These are phyloP conservation scores for Prunella himalayana DNA, from an alignment of 2,113 vertebrate genomes.

Conservation along the genomic window DNA sequence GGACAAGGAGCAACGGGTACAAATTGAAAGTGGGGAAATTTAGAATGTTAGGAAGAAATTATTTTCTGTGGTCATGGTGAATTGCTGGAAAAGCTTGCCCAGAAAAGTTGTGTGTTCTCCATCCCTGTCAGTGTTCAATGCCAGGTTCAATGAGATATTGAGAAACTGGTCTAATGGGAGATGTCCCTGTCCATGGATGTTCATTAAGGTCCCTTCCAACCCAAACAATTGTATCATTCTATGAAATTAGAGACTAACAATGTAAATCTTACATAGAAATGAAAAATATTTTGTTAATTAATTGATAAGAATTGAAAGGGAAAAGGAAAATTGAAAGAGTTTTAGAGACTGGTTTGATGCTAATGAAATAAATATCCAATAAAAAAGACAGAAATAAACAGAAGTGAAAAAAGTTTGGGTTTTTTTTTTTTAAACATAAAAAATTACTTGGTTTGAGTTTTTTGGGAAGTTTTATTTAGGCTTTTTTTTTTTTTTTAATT, in stretches of 20 bases:
- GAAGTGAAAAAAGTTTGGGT: neutral
- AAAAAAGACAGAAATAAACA: neutral
- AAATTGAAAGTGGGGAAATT: neutral
- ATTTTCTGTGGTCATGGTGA: neutral
- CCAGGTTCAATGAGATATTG: neutral
- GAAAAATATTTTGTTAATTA: neutral
- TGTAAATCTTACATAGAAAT: neutral
- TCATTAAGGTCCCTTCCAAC: neutral
- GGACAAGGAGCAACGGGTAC: neutral
- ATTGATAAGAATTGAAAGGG: neutral
- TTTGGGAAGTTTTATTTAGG: neutral
- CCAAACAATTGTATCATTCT: neutral
- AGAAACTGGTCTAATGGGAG: neutral
- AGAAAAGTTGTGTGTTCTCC: neutral
- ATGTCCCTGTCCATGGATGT: neutral
- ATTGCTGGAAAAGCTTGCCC: rapidly evolving
- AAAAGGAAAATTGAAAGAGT: neutral
- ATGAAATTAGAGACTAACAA: neutral
- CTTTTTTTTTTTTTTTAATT: neutral
- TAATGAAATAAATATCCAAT: neutral
- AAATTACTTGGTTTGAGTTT: neutral
- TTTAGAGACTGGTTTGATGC: neutral
- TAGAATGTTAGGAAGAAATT: neutral
- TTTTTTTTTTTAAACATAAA: neutral
- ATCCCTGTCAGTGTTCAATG: neutral